These are phyloP conservation scores for Teinopalpus imperialis DNA, from an alignment of 2,888 invertebrate genomes.

Conservation along the genomic window DNA sequence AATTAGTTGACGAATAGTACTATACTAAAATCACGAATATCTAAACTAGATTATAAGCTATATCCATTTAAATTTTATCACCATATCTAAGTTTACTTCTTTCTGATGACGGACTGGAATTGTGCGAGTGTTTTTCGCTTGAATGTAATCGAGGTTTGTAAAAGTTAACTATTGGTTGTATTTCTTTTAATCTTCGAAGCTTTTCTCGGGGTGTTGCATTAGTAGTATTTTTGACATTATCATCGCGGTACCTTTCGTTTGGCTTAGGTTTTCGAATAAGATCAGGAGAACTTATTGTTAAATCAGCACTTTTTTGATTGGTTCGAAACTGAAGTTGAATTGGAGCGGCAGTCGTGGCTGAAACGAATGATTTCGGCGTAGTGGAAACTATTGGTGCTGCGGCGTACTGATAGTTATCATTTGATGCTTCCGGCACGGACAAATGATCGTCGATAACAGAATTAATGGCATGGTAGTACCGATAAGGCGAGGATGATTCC, in stretches of 20 bases:
- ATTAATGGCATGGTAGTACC: slow-evolving; percentile 62
- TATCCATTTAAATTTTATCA: slow-evolving; percentile 61
- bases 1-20: no score
- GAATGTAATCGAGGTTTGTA: slow-evolving; percentile 27
- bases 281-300: slow-evolving; percentile 31
- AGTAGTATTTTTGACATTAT: slow-evolving; percentile 29
- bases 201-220: slow-evolving; percentile 35
- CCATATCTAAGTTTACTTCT: slow-evolving; percentile 65
- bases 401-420: slow-evolving; percentile 61
- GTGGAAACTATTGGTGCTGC: slow-evolving; percentile 53
- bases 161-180: slow-evolving; percentile 21
- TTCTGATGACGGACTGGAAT: slow-evolving; percentile 37
- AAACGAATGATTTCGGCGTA: slow-evolving; percentile 39
- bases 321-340: slow-evolving; percentile 35
- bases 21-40: slow-evolving; percentile 51
- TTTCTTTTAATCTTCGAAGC: slow-evolving; percentile 25
- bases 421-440: slow-evolving; percentile 61
- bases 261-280: neutral
- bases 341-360: slow-evolving; percentile 42
- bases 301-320: slow-evolving; percentile 35
- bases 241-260: slow-evolving; percentile 1
- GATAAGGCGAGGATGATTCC: slow-evolving; percentile 58
- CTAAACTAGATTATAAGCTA: slow-evolving; percentile 41
- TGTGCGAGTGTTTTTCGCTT: slow-evolving; percentile 30
- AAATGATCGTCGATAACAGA: slow-evolving; percentile 54